These are phyloP conservation scores for Hydra vulgaris DNA, from an alignment of 30 jellyfish, hydroid and myxozoan species.

Conservation along the genomic window DNA sequence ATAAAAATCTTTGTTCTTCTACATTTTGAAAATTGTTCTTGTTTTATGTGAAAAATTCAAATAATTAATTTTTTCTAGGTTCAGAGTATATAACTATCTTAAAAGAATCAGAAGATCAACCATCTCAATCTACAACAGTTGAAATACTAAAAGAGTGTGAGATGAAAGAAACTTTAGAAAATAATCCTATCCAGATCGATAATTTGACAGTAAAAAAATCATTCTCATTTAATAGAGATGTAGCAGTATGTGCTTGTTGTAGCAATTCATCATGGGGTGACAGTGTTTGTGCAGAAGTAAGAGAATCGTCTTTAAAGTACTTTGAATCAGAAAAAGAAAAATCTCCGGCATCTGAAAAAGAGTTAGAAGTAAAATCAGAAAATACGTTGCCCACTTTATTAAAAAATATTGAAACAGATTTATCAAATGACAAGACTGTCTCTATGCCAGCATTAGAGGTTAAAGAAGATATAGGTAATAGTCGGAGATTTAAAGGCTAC, in stretches of 20 bases:
- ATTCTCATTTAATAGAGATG: slow-evolving; percentile 41
- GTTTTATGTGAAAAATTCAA: too few species aligned
- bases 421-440: slow-evolving; percentile 62
- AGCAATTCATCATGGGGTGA: slow-evolving; percentile 53
- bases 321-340: slow-evolving; percentile 1
- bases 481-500: neutral
- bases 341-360: neutral
- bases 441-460: slow-evolving; percentile 72
- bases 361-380: slow-evolving; percentile 16
- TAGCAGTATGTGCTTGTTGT: slow-evolving; percentile 43
- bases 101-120: neutral
- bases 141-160: neutral
- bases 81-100: neutral
- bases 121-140: neutral
- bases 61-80: too few species aligned
- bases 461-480: neutral
- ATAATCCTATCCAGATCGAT: neutral
- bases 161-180: neutral
- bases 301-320: slow-evolving; percentile 3
- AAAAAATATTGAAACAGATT: slow-evolving; percentile 9
- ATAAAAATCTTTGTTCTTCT: too few species aligned
- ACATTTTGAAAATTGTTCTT: too few species aligned
- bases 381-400: slow-evolving; percentile 11
- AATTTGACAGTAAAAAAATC: neutral
- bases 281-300: slow-evolving; percentile 18